Evolutionary conservation across 2,797 vertebrate genomes (phyloP), one percentile per base, ranked within the genome.

Genomic region (Parambassis ranga): DNA sequence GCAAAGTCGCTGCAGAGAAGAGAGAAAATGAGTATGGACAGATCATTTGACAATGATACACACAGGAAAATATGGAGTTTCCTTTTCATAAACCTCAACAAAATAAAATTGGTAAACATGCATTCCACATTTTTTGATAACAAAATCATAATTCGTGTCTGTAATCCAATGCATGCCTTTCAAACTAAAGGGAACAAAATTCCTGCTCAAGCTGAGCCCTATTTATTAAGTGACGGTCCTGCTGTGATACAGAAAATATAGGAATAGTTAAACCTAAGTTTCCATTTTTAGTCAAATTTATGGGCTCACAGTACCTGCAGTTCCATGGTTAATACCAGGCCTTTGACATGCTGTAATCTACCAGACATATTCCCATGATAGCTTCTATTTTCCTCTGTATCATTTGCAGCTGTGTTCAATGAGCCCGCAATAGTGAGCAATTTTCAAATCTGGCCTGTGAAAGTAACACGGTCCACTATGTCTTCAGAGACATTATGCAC

Each of bases 341-440:
- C 48, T 47, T 18, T 79, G 68, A 78, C 58, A 72, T 22, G 7
- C 30, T 72, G 68, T 68, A 68, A 71, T 74, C 61, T 78, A 58
- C 22, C 50, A 71, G 27, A 57, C 44, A 39, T 36, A 41, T 37
- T 67, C 38, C 14, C 9, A 4, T 53, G 58, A 67, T 71, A 56
- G 52, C 57, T 59, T 61, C 28, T 47, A 36, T 76, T 78, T 80
- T 51, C 30, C 44, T 39, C 46, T 23, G 7, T 27, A 36, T 72
- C 56, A 50, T 70, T 68, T 70, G 59, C 46, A 2, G 13, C 52
- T 50, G 28, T 18, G 32, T 28, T 76, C 73, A 66, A 36, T 38
- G 31, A 72, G 59, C 41, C 55, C 15, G n/a, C n/a, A 32, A 2
- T 22, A 20, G 36, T 56, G 38, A 72, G 69, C 61, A 58, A 75